Conservation (phyloP, 1,140 invertebrate species). For the Zophobas morio region DNA sequence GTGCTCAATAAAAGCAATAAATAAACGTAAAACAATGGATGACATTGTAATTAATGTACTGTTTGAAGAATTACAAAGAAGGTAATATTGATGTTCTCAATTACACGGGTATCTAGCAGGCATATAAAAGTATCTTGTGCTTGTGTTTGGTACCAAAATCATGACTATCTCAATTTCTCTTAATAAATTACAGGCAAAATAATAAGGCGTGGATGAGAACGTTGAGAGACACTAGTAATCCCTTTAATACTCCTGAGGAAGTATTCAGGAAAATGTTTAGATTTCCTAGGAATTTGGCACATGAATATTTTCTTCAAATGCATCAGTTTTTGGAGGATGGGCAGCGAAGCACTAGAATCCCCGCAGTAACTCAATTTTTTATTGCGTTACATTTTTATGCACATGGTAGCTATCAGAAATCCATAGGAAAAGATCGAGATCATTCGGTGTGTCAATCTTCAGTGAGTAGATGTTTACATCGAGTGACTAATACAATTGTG, state of each 20-base stretch:
- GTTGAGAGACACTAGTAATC: slow-evolving; percentile 4
- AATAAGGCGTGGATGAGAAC: no score
- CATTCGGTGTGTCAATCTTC: neutral
- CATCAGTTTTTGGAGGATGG: neutral
- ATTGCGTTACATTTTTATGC: neutral
- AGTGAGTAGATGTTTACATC: slow-evolving; percentile 9
- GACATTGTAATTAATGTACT: no score
- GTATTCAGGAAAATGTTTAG: slow-evolving; percentile 16
- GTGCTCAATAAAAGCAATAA: no score
- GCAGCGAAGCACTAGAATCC: neutral
- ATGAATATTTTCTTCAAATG: slow-evolving; percentile 5
- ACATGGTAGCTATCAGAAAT: slow-evolving; percentile 27
- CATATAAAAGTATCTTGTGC: no score
- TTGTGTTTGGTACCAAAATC: no score
- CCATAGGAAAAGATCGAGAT: slow-evolving; percentile 2
- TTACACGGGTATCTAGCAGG: no score
- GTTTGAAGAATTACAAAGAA: no score
- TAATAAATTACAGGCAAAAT: no score
- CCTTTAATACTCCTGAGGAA: slow-evolving; percentile 7
- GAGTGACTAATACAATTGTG: slow-evolving; percentile 1
- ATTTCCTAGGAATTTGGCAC: neutral
- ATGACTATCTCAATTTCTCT: no score
- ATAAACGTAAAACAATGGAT: no score
- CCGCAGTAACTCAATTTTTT: neutral
- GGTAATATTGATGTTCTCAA: no score